Conservation (phyloP, 2,888 invertebrate genomes). For the Pocota personata region DNA sequence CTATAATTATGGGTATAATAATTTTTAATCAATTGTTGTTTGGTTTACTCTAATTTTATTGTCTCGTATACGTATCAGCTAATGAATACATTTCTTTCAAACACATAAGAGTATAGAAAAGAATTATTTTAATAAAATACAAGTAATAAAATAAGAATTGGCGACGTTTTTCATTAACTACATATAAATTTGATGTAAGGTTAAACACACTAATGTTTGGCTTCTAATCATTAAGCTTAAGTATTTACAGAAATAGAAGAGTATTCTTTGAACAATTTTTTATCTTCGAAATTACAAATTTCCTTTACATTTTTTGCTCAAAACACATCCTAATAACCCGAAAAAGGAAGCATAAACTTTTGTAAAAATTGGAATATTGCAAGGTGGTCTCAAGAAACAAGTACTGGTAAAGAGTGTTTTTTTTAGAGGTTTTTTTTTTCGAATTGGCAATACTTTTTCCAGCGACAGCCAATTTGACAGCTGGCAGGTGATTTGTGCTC, state of each 20-base stretch:
- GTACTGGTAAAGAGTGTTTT: too few relatives aligned
- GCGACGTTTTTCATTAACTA: background rate
- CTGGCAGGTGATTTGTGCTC: too few relatives aligned
- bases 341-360: too few relatives aligned
- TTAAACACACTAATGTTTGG: constrained; percentile 53
- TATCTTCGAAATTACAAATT: too few relatives aligned
- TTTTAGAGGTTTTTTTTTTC: too few relatives aligned
- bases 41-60: background rate
- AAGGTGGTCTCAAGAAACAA: too few relatives aligned
- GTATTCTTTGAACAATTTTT: background rate
- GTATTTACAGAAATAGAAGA: background rate
- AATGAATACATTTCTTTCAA: too few relatives aligned
- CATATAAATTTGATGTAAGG: background rate
- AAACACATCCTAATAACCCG: too few relatives aligned
- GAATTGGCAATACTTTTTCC: too few relatives aligned
- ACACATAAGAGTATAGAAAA: background rate
- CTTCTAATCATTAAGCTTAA: constrained; percentile 31
- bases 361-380: too few relatives aligned
- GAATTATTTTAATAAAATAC: background rate
- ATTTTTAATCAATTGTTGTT: constrained; percentile 19
- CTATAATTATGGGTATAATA: background rate
- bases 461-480: too few relatives aligned
- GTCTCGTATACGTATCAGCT: background rate
- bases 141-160: background rate
- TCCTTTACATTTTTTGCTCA: too few relatives aligned